Base-by-base conservation (phyloP, 2,888 invertebrate species). In the Blomia tropicalis region DNA sequence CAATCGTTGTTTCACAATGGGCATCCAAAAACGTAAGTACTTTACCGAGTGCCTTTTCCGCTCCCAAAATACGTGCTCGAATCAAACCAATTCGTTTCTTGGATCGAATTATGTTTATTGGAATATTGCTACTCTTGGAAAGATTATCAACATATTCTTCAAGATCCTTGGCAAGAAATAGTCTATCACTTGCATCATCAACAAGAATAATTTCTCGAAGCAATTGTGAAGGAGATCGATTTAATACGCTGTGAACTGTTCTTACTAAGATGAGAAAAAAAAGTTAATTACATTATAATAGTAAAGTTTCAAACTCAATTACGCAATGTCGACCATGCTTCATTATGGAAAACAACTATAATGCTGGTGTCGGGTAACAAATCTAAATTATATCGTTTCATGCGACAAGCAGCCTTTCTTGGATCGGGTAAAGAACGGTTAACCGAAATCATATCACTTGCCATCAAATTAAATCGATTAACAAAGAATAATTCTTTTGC, bases 261-360 rank as follows among this genome's bases (percentile, higher is more conserved):
- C 98, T 79, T 70, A 96, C 77, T 56, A 19, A 54, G n/a, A n/a
- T n/a, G n/a, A n/a, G n/a, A n/a, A 11, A 51, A 51, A 51, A 51
- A 51, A 25, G 51, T 7, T 7, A 47, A 7, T 47, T 47, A 27
- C n/a, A 7, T 14, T 11, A 14, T 25, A 47, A 7, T 47, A 47
- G 51, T 14, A 56, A 56, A 56, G 31, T 5, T 19, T 25, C 29
- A 56, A 47, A 47, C 2, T 27, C 17, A 30, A 31, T 29, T 56
- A 56, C 56, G 25, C 14, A 98, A 78, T 0, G 96, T 95, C 2
- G 95, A 93, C 91, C 92, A 96, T 0, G 96, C 96, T 76, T 98
- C 98, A 73, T 98, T 98, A 73, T 98, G 96, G 73, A 96, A 96
- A 1, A 96, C 93, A 67, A 98, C 91, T 59, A 98, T 85, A 19